Evolutionary conservation across 1,140 invertebrate species (phyloP), one percentile per base, ranked within the genome.

Genomic region (Leptonema lineaticorne): DNA sequence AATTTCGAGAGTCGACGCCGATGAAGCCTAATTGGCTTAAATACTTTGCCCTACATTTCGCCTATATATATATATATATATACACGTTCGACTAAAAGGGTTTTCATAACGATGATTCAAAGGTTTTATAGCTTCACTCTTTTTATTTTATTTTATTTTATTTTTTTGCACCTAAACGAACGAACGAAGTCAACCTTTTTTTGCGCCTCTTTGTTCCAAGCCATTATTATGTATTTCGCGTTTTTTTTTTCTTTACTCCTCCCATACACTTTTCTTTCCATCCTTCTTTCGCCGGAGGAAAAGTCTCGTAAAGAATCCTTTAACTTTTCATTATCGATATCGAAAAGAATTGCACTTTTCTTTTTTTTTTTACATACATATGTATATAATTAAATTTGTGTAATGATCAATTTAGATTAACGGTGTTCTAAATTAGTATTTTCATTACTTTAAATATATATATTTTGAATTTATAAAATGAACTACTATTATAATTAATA

Each of bases 91-190:
- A 41, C 59, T 27, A 27, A 62, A 62, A 62, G 59, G 59, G 59
- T 62, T 62, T 62, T 62, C 59, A 62, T 62, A 62, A 62, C 59
- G 30, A 62, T 62, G 59, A 62, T 62, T 62, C 59, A 45, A 62
- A 62, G 59, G 59, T 62, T 62, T 62, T 18, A 62, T 24, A 33
- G 28, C 59, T 41, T 62, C 11, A 2, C 50, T 26, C 24, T 26
- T 53, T 53, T 24, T 11, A 53, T 22, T n/a, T n/a, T n/a, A n/a
- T n/a, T n/a, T n/a, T n/a, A n/a, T n/a, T n/a, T n/a, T n/a, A 53
- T 26, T 4, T 4, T 41, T 41, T 16, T 16, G 50, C 22, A 5
- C 37, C 37, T 45, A 45, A n/a, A 45, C 14, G 4, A 4, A 14
- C 4, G 37, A 26, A 53, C 50, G 20, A 53, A 53, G 50, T 53